Base-by-base conservation (phyloP, 2,797 vertebrate genomes). In the Esox lucius region DNA sequence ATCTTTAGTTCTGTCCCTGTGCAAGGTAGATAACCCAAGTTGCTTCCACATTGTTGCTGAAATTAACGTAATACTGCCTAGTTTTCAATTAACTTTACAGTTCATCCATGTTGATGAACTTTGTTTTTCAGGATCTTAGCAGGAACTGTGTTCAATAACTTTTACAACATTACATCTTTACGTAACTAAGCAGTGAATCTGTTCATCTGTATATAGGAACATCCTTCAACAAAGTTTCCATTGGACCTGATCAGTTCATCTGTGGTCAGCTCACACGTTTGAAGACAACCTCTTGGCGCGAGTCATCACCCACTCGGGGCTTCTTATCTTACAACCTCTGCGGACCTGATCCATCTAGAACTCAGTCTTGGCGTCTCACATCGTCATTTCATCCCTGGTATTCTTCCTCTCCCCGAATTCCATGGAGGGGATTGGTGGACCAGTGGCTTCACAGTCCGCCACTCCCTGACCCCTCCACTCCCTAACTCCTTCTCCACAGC, bases 281-380 rank as follows among this genome's bases (percentile, higher is more conserved):
- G 9, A 39, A 8, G 35, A 5, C 39, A 39, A 1, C 12, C 42
- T 46, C 12, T 46, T 12, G 42, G 42, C 8, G 42, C 42, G 13
- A 46, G 42, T 46, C 42, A 46, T 13, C 12, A 46, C 42, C 42
- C 42, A 2, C 42, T 46, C 9, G 12, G 12, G 42, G 59, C n/a
- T 24, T 61, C 56, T 24, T 8, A 2, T n/a, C 56, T 61, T 22
- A 5, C 24, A 19, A 61, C 0, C 56, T 24, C 13, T 13, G 61
- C 13, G 17, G 64, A 66, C 28, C 28, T 66, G 64, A 61, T 49
- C 22, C 33, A 48, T 16, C 33, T 76, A 65, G 39, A 61, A 69
- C 66, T 62, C 59, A 72, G 71, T 70, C 24, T 19, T 70, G 66
- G 74, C 77, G 53, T 69, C 42, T 46, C 11, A 9, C 42, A 75